These are phyloP conservation scores for Glomeris maerens DNA, from an alignment of 1,140 invertebrate genomes.

Conservation along the genomic window DNA sequence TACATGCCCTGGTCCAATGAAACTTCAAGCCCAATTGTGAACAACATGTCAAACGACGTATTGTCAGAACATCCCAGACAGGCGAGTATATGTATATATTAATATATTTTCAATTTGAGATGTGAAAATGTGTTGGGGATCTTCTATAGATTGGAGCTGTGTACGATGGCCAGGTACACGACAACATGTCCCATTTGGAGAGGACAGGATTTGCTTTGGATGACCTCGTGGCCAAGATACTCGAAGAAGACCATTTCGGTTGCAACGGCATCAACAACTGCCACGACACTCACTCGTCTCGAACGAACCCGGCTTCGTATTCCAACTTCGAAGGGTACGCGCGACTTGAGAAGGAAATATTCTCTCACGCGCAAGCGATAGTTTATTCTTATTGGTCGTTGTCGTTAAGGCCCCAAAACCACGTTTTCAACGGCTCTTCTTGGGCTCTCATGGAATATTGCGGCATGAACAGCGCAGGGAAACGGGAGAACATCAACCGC, in stretches of 20 bases:
- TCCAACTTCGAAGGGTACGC: background rate
- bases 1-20: slow-evolving; percentile 7
- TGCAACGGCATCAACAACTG: background rate
- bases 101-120: background rate
- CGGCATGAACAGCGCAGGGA: too few relatives aligned
- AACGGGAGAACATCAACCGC: too few relatives aligned
- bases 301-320: background rate
- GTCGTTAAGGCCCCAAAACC: too few relatives aligned
- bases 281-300: too few relatives aligned
- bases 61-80: slow-evolving; percentile 6
- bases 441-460: too few relatives aligned
- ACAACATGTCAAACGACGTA: background rate
- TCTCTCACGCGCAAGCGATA: too few relatives aligned
- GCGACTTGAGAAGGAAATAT: too few relatives aligned
- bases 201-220: slow-evolving; percentile 7
- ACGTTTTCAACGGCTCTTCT: too few relatives aligned
- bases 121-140: background rate
- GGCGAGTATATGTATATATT: background rate
- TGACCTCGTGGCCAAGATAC: slow-evolving; percentile 10
- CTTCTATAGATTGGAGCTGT: background rate
- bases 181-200: too few relatives aligned
- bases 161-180: background rate
- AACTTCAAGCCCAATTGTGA: background rate
- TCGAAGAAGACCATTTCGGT: slow-evolving; percentile 11
- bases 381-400: too few relatives aligned